A percentile compares a stretch with the other conserved stretches of the same genome.
phyloP scores from a whole-genome alignment of 2,888 invertebrate species.

The Octodonta nipae region DNA sequence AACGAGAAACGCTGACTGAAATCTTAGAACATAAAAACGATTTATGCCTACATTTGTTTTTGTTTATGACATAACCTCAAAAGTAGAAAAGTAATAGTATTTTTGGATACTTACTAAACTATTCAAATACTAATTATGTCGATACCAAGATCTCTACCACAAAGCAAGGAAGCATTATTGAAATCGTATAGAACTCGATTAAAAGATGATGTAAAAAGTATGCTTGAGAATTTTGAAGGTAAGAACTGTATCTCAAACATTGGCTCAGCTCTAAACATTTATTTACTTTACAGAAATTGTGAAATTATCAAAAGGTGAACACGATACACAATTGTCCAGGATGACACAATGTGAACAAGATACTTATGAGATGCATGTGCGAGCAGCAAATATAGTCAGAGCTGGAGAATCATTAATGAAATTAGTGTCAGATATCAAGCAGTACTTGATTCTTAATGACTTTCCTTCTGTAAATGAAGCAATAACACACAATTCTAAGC shows the following conservation, averaged over 20 bases:
- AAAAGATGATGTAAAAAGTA: conserved; percentile 92
- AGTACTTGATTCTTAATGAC: conserved; percentile 93
- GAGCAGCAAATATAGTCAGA: conserved; percentile 90
- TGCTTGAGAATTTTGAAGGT: conserved; percentile 96
- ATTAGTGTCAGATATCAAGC: conserved; percentile 92
- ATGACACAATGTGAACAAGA: conserved; percentile 91
- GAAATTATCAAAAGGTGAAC: conserved; percentile 77
- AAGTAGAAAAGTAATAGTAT: too few relatives aligned
- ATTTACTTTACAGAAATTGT: conserved; percentile 59
- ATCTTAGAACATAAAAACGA: too few relatives aligned
- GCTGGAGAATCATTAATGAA: conserved; percentile 96
- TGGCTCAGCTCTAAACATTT: neutral
- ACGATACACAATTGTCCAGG: conserved; percentile 76
- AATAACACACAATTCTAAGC: conserved; percentile 81
- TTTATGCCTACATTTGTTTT: too few relatives aligned
- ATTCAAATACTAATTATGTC: too few relatives aligned
- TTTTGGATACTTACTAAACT: too few relatives aligned
- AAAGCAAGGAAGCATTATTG: conserved; percentile 87
- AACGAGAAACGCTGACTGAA: too few relatives aligned
- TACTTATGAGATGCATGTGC: conserved; percentile 91
- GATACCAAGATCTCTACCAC: conserved; percentile 55
- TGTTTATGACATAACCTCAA: too few relatives aligned
- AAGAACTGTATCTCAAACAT: conserved; percentile 16
- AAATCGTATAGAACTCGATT: conserved; percentile 89
- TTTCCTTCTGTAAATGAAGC: conserved; percentile 97